Evolutionary conservation across 2,888 invertebrate species (phyloP).

Genomic region (Ophioninae sp.): DNA sequence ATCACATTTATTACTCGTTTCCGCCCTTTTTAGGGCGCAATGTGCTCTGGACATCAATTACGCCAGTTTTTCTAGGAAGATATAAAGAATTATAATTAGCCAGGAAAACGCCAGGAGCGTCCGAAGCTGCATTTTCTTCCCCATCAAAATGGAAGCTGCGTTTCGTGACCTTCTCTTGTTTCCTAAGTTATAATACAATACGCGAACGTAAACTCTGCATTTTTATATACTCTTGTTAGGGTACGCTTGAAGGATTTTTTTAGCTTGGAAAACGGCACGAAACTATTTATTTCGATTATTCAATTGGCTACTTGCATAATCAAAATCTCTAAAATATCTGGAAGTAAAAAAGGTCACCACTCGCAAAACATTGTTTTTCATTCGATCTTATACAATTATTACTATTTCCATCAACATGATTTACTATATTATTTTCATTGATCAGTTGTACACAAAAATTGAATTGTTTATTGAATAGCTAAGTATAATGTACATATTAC

Average conservation of each 20-base stretch:
- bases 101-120: slow-evolving; percentile 35
- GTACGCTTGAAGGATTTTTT: neutral
- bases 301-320: neutral
- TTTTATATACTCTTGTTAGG: neutral
- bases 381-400: no score
- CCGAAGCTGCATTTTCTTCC: slow-evolving; percentile 3
- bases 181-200: neutral
- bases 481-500: no score
- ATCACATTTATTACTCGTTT: slow-evolving; percentile 14
- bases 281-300: neutral
- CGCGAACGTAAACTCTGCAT: neutral
- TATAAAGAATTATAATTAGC: slow-evolving; percentile 61
- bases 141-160: neutral
- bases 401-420: no score
- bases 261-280: neutral
- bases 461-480: no score
- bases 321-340: neutral
- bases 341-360: neutral
- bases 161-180: neutral
- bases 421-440: no score
- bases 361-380: neutral
- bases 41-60: slow-evolving; percentile 40
- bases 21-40: slow-evolving; percentile 3
- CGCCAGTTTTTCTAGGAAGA: slow-evolving; percentile 18
- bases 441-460: no score